Percentiles rank a stretch among this genome's conserved stretches.
phyloP scores from a whole-genome alignment of 2,113 vertebrate genomes.

The Hepsetus odoe region DNA sequence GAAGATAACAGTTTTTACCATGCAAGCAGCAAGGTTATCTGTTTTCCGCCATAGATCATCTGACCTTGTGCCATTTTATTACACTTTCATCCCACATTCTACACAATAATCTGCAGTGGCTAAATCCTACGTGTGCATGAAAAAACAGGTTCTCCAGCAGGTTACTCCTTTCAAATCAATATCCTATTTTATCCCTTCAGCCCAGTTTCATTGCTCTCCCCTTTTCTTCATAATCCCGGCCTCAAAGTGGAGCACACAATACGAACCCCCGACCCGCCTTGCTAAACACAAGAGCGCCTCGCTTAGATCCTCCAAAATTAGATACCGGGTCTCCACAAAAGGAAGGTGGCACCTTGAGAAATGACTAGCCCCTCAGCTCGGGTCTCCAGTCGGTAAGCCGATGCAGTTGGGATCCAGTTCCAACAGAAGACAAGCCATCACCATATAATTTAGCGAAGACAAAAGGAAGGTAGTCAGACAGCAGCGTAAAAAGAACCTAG shows the following conservation, averaged over 20 bases:
- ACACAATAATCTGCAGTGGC: conserved; percentile 12
- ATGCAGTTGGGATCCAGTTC: conserved; percentile 4
- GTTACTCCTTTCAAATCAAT: conserved; percentile 26
- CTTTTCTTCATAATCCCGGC: conserved; percentile 28
- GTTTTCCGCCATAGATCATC: neutral
- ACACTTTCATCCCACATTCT: neutral
- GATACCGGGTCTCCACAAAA: conserved; percentile 10
- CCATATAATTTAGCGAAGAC: conserved; percentile 21
- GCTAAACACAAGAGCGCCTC: neutral
- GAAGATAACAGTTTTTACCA: too few relatives aligned
- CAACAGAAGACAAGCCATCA: neutral
- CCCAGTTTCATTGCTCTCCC: conserved; percentile 3
- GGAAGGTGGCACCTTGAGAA: conserved; percentile 31
- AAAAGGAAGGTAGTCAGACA: conserved; percentile 30
- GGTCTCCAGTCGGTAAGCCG: conserved; percentile 4
- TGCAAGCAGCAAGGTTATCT: neutral
- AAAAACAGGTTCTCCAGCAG: neutral
- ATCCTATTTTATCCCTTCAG: conserved; percentile 20
- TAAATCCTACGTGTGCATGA: neutral
- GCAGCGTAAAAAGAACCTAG: neutral
- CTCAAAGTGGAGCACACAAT: neutral
- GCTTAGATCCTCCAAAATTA: conserved; percentile 25
- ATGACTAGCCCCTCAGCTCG: conserved; percentile 21
- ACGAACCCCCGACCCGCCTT: neutral
- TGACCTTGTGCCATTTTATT: neutral